These are phyloP conservation scores for Sphaeridia pumilis DNA, from an alignment of 2,888 invertebrate genomes.

Conservation along the genomic window DNA sequence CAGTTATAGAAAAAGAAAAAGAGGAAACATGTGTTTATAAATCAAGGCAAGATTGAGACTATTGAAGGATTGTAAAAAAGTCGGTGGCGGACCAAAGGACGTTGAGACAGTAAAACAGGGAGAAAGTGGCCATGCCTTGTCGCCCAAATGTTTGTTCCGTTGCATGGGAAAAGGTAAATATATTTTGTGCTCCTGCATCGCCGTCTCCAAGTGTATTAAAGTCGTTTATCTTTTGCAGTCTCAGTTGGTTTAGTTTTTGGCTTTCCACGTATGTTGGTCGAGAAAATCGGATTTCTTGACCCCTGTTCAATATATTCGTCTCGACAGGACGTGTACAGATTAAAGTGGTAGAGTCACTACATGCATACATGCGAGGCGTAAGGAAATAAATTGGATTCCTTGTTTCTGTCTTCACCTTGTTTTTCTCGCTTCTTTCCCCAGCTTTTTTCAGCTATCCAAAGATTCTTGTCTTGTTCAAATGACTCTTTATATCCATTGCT, in stretches of 20 bases:
- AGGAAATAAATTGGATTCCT: constrained; percentile 35
- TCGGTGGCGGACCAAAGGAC: no score
- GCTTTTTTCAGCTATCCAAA: neutral
- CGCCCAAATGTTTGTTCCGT: no score
- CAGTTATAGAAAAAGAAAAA: no score
- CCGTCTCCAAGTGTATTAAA: constrained; percentile 22
- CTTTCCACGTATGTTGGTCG: constrained; percentile 9
- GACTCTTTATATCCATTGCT: no score
- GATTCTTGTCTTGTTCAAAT: neutral
- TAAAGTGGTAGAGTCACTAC: no score
- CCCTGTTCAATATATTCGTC: constrained; percentile 35
- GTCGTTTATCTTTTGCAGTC: constrained; percentile 26
- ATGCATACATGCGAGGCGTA: constrained; percentile 30
- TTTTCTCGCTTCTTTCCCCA: neutral
- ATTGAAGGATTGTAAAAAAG: no score
- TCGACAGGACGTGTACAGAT: constrained; percentile 34
- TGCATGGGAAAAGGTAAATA: no score
- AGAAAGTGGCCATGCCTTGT: no score
- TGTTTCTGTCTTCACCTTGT: constrained; percentile 15
- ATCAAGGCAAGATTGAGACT: no score
- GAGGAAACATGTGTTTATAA: no score
- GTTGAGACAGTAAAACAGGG: no score
- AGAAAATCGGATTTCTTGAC: constrained; percentile 31
- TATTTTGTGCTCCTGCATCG: neutral
- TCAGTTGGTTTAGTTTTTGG: neutral